Percentiles rank a stretch among this genome's conserved stretches.
Conservation (phyloP, 2,113 vertebrate species). For the Mobula hypostoma region DNA sequence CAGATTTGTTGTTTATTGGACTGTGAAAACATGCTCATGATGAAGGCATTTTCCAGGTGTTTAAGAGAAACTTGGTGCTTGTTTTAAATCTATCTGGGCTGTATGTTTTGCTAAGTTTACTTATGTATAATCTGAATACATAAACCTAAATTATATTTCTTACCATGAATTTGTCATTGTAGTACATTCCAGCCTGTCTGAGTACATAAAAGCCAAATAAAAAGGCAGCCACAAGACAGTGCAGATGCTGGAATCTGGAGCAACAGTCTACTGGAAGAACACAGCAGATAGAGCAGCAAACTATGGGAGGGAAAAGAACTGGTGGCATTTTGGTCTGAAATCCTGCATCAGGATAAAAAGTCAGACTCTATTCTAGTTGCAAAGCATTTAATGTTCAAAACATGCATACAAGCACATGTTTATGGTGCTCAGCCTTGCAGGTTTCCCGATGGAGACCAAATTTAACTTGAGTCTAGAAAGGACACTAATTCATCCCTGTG, state of each 20-base stretch:
- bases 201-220: not conserved
- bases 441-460: not conserved
- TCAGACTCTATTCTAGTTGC: not conserved
- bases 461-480: not conserved
- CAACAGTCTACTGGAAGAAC: too few species aligned
- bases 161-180: not conserved
- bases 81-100: not conserved
- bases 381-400: not conserved
- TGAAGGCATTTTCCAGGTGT: not conserved
- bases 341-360: too few species aligned
- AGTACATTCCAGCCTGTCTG: not conserved
- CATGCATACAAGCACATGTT: not conserved
- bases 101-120: not conserved
- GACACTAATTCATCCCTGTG: not conserved
- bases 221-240: not conserved
- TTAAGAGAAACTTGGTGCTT: not conserved
- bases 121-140: not conserved
- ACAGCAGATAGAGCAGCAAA: too few species aligned
- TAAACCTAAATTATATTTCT: not conserved
- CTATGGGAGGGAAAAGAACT: too few species aligned
- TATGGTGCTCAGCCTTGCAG: not conserved
- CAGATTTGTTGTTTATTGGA: not conserved
- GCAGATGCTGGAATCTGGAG: too few species aligned
- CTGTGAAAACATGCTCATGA: not conserved
- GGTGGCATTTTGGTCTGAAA: too few species aligned